A percentile compares a stretch with the other conserved stretches of the same genome.
Evolutionary conservation across 1,140 invertebrate genomes (phyloP).

Genomic region (Ganaspis sp.): DNA sequence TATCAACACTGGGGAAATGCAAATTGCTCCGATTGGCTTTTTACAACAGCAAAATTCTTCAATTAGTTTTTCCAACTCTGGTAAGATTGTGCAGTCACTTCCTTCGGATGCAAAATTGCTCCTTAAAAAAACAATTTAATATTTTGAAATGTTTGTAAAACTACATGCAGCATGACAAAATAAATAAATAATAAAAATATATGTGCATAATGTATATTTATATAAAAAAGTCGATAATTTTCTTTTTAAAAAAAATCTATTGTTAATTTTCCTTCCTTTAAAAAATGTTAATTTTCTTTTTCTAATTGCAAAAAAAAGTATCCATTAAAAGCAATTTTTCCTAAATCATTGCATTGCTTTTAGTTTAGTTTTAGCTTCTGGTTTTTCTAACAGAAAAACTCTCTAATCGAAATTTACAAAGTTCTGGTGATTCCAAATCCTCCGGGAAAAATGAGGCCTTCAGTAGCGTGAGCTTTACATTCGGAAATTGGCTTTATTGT

Average conservation of each 20-base stretch:
- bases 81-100: slow-evolving; percentile 74
- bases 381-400: no score
- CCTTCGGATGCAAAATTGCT: slow-evolving; percentile 79
- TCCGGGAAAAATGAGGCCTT: slow-evolving; percentile 80
- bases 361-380: no score
- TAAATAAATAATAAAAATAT: no score
- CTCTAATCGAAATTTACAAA: slow-evolving; percentile 75
- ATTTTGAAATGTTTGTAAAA: no score
- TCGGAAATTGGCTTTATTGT: slow-evolving; percentile 74
- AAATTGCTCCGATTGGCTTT: slow-evolving; percentile 80
- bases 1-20: slow-evolving; percentile 79
- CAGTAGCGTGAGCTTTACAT: slow-evolving; percentile 69
- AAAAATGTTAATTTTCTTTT: no score
- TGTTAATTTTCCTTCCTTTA: no score
- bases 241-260: no score
- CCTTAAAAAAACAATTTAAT: slow-evolving; percentile 64
- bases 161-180: no score
- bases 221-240: no score
- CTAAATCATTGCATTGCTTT: no score
- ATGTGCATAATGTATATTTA: no score
- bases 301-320: neutral
- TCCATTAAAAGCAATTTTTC: no score
- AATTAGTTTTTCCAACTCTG: slow-evolving; percentile 76
- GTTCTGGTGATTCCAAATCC: slow-evolving; percentile 81
- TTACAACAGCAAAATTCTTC: slow-evolving; percentile 77